phyloP scores from a whole-genome alignment of 37 sponge, comb jelly and placozoan species.

The Bolinopsis microptera region DNA sequence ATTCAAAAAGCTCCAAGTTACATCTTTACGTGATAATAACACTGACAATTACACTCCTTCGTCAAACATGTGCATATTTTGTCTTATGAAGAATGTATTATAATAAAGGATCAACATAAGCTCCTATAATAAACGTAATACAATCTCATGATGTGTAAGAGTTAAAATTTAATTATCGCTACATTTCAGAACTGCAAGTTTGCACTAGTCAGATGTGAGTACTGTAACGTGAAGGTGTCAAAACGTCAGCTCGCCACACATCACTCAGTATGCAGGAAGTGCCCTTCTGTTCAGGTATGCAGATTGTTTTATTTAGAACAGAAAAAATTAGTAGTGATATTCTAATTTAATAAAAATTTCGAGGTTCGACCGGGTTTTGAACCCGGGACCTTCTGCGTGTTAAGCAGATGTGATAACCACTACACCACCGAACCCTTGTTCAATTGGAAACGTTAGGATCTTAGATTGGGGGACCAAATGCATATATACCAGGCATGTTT shows the following conservation, averaged over 20 bases:
- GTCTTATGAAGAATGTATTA: too few species aligned
- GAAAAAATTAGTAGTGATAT: not conserved
- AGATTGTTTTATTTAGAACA: not conserved
- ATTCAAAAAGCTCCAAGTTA: too few species aligned
- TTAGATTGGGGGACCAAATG: too few species aligned
- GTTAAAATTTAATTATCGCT: too few species aligned
- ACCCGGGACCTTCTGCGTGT: conserved; percentile 98
- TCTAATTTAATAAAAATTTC: conserved; percentile 38
- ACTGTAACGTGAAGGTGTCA: conserved; percentile 41
- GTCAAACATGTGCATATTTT: too few species aligned
- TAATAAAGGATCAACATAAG: too few species aligned
- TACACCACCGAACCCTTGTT: conserved; percentile 84
- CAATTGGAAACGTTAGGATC: not conserved
- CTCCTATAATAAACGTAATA: too few species aligned
- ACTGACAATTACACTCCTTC: too few species aligned
- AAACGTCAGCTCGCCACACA: conserved; percentile 16
- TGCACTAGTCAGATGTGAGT: conserved; percentile 38
- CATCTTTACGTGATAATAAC: too few species aligned
- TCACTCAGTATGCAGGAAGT: not conserved
- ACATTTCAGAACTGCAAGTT: conserved; percentile 36
- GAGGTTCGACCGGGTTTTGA: conserved; percentile 92
- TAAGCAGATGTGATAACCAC: conserved; percentile 97
- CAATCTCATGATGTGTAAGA: too few species aligned
- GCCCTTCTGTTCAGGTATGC: not conserved
- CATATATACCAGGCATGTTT: too few species aligned